Percentiles rank a stretch among this genome's conserved stretches.
Conservation (phyloP, 2,888 invertebrate species). For the Tholera decimalis region DNA sequence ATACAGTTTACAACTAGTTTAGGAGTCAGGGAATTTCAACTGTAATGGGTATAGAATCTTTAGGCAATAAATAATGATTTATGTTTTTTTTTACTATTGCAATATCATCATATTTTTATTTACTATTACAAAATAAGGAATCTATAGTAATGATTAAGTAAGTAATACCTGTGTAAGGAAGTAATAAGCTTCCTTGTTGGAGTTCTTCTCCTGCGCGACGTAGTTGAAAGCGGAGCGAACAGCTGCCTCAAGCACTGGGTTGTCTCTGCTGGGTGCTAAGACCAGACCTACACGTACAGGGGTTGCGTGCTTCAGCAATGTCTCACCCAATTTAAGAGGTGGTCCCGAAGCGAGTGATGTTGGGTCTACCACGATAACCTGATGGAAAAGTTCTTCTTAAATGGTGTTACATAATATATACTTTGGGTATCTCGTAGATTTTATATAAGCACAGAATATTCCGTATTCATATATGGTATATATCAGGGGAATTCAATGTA, state of each 20-base stretch:
- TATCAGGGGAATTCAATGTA: too few species aligned
- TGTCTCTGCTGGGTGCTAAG: slow-evolving; percentile 92
- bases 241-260: slow-evolving; percentile 95
- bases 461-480: too few species aligned
- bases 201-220: slow-evolving; percentile 94
- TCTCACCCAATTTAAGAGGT: slow-evolving; percentile 96
- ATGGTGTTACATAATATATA: background rate
- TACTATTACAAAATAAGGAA: background rate
- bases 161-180: slow-evolving; percentile 97
- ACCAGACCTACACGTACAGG: slow-evolving; percentile 97
- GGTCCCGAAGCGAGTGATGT: slow-evolving; percentile 93
- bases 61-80: too few species aligned
- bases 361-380: slow-evolving; percentile 97
- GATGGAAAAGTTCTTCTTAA: slow-evolving; percentile 24
- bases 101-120: too few species aligned
- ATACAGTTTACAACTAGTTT: too few species aligned
- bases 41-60: too few species aligned
- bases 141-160: background rate
- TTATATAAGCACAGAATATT: too few species aligned
- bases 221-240: slow-evolving; percentile 97
- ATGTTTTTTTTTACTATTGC: too few species aligned
- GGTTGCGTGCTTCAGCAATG: slow-evolving; percentile 97
- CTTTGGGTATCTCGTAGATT: too few species aligned
- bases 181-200: slow-evolving; percentile 94
- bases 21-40: too few species aligned